Base-by-base conservation (phyloP, 2,113 vertebrate genomes). In the Thinocorus orbignyianus region DNA sequence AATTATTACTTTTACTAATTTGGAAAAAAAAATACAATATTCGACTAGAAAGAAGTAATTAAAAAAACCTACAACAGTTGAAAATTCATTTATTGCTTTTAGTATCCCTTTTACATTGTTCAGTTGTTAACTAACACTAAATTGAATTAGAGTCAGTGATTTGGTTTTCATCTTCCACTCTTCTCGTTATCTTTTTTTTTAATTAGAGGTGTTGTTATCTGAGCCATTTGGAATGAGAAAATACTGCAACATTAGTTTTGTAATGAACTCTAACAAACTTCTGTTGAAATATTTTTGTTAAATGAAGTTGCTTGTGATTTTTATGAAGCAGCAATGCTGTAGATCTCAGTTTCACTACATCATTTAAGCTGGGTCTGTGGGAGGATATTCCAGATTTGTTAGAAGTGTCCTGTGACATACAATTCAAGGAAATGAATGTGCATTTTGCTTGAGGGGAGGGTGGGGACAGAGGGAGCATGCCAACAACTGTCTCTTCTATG, bases 371-470 rank as follows among this genome's bases (percentile, higher is more conserved):
- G 26, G 11, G 39, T 79, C 25, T 70, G 24, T 62, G 28, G 37
- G 35, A 65, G 12, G 9, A 31, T 52, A 16, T 60, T 95, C 6
- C 23, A 26, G 17, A 28, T 54, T 57, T 70, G 25, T 69, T 44
- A 55, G 28, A 18, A 62, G 8, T 62, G 20, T 44, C 20, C 33
- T 69, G 14, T 42, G 46, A 14, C 6, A n/a, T 41, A 37, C 7
- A 66, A 33, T 61, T 74, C 22, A 66, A 61, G 22, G 13, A 17
- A 81, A 54, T 41, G 64, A 24, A 25, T n/a, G 3, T 52, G 5
- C 22, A 7, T 23, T 72, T 68, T 55, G 26, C 16, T 30, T 10
- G 13, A 2, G 4, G 2, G 1, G 4, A 12, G 8, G 6, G 6
- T 11, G 41, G 13, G 6, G 22, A 8, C 17, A 22, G 57, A n/a